Conservation (phyloP, 2,888 invertebrate species). For the Choristoneura rosaceana region DNA sequence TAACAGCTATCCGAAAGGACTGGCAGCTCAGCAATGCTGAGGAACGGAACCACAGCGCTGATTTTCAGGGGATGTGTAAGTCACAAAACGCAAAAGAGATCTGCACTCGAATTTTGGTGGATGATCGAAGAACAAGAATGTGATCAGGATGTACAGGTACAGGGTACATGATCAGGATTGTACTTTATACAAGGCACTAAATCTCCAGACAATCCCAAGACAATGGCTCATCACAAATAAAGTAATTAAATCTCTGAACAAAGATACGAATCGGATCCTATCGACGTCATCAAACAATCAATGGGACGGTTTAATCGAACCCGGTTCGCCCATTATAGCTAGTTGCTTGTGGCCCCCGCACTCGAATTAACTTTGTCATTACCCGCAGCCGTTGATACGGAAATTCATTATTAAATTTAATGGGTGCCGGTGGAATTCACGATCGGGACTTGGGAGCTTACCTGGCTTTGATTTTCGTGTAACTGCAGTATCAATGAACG, state of each 20-base stretch:
- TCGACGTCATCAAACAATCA: conserved; percentile 59
- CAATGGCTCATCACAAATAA: conserved; percentile 46
- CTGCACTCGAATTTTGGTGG: too few relatives aligned
- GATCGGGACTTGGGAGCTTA: not conserved
- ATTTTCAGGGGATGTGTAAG: too few relatives aligned
- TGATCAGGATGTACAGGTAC: too few relatives aligned
- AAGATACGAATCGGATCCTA: conserved; percentile 47
- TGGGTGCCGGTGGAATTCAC: conserved; percentile 43
- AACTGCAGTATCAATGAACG: too few relatives aligned
- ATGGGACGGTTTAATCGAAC: conserved; percentile 55
- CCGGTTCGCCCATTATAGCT: conserved; percentile 53
- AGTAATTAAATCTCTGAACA: conserved; percentile 50
- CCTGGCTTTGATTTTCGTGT: conserved; percentile 1
- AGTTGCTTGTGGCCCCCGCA: conserved; percentile 47
- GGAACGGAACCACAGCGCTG: too few relatives aligned
- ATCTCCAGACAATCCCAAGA: conserved; percentile 6
- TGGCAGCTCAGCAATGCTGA: too few relatives aligned
- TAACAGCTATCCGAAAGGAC: too few relatives aligned
- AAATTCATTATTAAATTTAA: conserved; percentile 59
- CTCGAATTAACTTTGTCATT: conserved; percentile 52
- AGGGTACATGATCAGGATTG: too few relatives aligned
- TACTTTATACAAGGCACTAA: not conserved
- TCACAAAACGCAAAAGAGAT: too few relatives aligned
- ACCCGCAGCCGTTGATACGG: conserved; percentile 51
- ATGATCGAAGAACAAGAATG: too few relatives aligned